Base-by-base conservation (phyloP, 1,140 invertebrate species). In the Pemphigus obesinymphae region DNA sequence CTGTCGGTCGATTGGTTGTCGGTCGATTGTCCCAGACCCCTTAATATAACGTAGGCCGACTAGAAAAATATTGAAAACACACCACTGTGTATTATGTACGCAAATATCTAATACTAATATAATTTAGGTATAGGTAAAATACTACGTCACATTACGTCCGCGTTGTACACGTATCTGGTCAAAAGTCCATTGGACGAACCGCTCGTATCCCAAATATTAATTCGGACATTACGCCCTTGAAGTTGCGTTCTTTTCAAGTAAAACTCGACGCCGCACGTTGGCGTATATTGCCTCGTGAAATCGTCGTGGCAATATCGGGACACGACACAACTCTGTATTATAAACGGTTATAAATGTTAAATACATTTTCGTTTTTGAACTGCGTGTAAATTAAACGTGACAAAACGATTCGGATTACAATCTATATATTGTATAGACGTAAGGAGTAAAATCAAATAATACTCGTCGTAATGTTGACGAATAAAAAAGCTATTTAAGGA, bases 151-250 rank as follows among this genome's bases (percentile, higher is more conserved):
- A 31, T 89, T 89, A 96, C 95, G 88, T 96, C 89, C 66, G 92
- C 91, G 82, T 91, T 92, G 86, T 91, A 94, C 34, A 96, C 87
- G 86, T 96, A 96, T 87, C 95, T 96, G 76, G 91, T 90, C n/a
- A 96, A 87, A 93, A 97, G 95, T 63, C 89, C 87, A 15, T 92
- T 92, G 70, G 89, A 88, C 53, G 92, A 89, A 11, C 95, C 95
- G 37, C 94, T 93, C 73, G 96, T 90, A 86, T 97, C 95, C 90
- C 94, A 96, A 23, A 97, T 88, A 86, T 95, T 91, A 34, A 96
- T 86, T 63, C 91, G 91, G 26, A 93, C 90, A 85, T 92, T 90
- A 84, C 90, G 91, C 84, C 89, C 90, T 83, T 92, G 91, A 83
- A 96, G 86, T 81, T 90, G 88, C 76, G 93, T 87, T 85, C 92